phyloP scores from a whole-genome alignment of 2,888 invertebrate species.

The Uropetala carovei region DNA sequence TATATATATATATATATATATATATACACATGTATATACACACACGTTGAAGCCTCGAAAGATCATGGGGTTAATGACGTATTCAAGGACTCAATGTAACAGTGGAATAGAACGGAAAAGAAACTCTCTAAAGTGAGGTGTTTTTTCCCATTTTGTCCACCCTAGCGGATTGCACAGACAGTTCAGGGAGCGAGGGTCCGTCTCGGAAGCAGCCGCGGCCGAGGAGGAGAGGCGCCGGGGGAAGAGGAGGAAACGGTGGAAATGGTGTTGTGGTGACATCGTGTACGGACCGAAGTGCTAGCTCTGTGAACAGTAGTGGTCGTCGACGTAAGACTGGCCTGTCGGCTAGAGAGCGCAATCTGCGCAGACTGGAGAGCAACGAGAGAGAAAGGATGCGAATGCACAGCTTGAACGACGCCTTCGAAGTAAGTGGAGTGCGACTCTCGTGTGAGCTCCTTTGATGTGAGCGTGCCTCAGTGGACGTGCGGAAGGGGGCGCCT shows the following conservation, averaged over 20 bases:
- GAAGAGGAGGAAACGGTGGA: background rate
- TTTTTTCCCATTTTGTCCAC: background rate
- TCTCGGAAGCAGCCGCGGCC: slow-evolving; percentile 39
- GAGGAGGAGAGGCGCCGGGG: slow-evolving; percentile 35
- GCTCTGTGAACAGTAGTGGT: slow-evolving; percentile 65
- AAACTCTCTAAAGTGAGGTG: background rate
- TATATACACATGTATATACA: too few species aligned
- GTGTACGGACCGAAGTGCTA: slow-evolving; percentile 64
- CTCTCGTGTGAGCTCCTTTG: background rate
- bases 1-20: too few species aligned
- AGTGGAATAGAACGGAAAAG: too few species aligned
- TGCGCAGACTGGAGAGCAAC: slow-evolving; percentile 92
- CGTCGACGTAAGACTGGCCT: slow-evolving; percentile 83
- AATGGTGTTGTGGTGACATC: background rate
- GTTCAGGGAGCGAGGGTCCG: slow-evolving; percentile 62
- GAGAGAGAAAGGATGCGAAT: slow-evolving; percentile 94
- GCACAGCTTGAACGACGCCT: slow-evolving; percentile 94
- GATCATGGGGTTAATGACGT: too few species aligned
- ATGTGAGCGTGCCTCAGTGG: background rate
- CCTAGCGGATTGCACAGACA: slow-evolving; percentile 39
- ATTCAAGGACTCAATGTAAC: too few species aligned
- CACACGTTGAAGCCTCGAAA: too few species aligned
- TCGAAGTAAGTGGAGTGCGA: slow-evolving; percentile 81
- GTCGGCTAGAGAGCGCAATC: slow-evolving; percentile 90
- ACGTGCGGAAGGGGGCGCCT: background rate